phyloP scores from a whole-genome alignment of 2,797 vertebrate species.

The Luscinia luscinia region DNA sequence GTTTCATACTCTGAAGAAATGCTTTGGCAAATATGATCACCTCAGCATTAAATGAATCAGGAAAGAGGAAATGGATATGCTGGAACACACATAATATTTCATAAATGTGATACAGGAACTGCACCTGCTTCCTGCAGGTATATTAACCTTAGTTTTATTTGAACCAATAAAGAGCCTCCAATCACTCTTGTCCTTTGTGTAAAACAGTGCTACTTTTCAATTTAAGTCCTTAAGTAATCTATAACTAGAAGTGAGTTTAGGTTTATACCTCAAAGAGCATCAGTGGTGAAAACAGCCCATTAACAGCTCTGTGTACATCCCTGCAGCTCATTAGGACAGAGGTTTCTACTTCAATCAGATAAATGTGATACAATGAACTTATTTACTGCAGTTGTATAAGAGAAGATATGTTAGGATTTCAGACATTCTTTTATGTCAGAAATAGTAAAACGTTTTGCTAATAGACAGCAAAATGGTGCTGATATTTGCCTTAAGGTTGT shows the following conservation, averaged over 20 bases:
- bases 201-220: background rate
- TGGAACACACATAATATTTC: background rate
- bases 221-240: background rate
- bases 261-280: background rate
- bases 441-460: background rate
- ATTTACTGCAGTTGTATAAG: background rate
- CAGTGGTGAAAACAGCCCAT: background rate
- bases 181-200: background rate
- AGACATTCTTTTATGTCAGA: background rate
- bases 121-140: background rate
- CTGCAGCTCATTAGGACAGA: conserved; percentile 22
- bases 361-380: background rate
- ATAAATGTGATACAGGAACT: background rate
- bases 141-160: background rate
- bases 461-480: background rate
- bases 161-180: background rate
- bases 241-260: background rate
- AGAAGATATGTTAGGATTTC: background rate
- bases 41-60: background rate
- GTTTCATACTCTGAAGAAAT: background rate
- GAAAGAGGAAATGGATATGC: background rate
- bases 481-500: background rate
- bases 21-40: background rate
- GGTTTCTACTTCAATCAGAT: background rate
- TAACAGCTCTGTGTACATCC: background rate